Percentiles rank a stretch among this genome's conserved stretches.
These are phyloP conservation scores for Pterophyllum scalare DNA, from an alignment of 2,113 vertebrate species.

Conservation along the genomic window DNA sequence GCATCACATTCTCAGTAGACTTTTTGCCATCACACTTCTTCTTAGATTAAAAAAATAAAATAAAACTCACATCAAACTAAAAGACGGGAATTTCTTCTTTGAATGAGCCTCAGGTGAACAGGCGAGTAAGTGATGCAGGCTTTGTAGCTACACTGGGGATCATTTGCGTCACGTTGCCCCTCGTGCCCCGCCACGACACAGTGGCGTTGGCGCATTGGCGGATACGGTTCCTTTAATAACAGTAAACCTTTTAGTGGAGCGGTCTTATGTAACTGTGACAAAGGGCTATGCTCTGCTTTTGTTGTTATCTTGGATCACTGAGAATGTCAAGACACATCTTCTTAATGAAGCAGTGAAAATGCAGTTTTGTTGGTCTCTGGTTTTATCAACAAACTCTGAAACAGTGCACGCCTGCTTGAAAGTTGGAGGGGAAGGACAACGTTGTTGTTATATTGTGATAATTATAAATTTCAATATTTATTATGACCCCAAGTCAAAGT, in stretches of 20 bases:
- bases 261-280: conserved; percentile 49
- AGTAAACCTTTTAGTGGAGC: conserved; percentile 48
- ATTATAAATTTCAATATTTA: neutral
- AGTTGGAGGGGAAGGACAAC: neutral
- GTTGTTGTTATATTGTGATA: neutral
- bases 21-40: neutral
- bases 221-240: conserved; percentile 15
- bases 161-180: conserved; percentile 41
- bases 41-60: neutral
- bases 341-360: conserved; percentile 31
- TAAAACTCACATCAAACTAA: conserved; percentile 5
- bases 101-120: conserved; percentile 44
- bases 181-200: conserved; percentile 7
- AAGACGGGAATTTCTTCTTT: neutral
- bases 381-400: conserved; percentile 4
- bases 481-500: neutral
- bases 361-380: neutral
- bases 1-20: neutral
- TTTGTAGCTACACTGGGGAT: conserved; percentile 9
- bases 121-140: neutral
- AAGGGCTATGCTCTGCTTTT: conserved; percentile 31
- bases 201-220: neutral
- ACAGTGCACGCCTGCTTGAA: neutral
- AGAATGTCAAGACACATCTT: conserved; percentile 46
- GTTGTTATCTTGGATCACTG: conserved; percentile 58